A percentile compares a stretch with the other conserved stretches of the same genome.
Evolutionary conservation across 2,888 invertebrate species (phyloP).

Genomic region (Drosophila picticornis): DNA sequence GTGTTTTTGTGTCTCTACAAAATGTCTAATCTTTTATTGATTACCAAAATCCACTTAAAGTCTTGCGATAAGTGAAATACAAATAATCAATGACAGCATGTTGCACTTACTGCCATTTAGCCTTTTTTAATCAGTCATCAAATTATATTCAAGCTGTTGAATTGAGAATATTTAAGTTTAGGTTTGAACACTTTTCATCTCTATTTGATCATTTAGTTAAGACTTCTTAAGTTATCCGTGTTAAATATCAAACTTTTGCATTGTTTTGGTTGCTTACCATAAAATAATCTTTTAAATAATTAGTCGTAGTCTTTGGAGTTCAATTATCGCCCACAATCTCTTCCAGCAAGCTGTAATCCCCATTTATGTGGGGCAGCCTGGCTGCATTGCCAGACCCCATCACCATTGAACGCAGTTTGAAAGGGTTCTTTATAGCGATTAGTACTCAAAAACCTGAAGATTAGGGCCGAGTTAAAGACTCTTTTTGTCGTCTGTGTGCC

Average conservation of each 20-base stretch:
- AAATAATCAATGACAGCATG: not conserved
- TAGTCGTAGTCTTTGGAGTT: not conserved
- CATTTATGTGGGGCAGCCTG: too few relatives aligned
- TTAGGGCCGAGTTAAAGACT: too few relatives aligned
- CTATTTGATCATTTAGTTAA: not conserved
- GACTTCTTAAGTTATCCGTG: not conserved
- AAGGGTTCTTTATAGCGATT: too few relatives aligned
- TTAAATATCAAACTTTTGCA: not conserved
- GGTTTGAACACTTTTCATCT: not conserved
- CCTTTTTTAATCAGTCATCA: not conserved
- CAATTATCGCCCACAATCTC: not conserved
- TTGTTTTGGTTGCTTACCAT: too few relatives aligned
- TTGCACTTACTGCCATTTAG: not conserved
- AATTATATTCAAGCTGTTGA: not conserved
- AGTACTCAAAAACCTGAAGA: too few relatives aligned
- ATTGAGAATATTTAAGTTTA: not conserved
- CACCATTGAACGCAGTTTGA: too few relatives aligned
- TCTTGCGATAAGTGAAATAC: not conserved
- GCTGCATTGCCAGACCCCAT: too few relatives aligned
- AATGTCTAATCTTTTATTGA: not conserved
- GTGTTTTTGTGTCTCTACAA: too few relatives aligned
- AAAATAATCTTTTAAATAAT: not conserved
- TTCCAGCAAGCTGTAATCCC: too few relatives aligned
- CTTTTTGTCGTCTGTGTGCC: not conserved
- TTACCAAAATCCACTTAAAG: not conserved